A percentile compares a stretch with the other conserved stretches of the same genome.
Conservation (phyloP, 2,888 invertebrate genomes). For the Halictus quadricinctus region DNA sequence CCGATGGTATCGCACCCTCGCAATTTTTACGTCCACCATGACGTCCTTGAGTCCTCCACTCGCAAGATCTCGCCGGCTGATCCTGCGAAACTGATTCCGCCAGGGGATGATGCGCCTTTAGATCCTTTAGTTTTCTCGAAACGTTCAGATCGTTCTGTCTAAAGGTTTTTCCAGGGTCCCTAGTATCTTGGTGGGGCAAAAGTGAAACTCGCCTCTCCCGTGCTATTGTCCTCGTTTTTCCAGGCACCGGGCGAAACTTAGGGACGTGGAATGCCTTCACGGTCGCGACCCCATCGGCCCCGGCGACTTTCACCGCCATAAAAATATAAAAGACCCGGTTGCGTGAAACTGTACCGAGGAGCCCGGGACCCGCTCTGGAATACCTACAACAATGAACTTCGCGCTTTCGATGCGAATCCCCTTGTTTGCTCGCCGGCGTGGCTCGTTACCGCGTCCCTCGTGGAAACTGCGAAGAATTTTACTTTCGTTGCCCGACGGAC, state of each 20-base stretch:
- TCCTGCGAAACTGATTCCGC: constrained; percentile 34
- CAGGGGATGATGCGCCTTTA: constrained; percentile 35
- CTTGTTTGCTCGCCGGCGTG: constrained; percentile 4
- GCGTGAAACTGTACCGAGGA: constrained; percentile 55
- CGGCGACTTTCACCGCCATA: constrained; percentile 80
- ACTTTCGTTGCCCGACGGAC: constrained; percentile 8
- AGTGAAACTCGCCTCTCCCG: constrained; percentile 76
- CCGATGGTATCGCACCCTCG: background rate
- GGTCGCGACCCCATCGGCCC: constrained; percentile 74
- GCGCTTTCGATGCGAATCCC: constrained; percentile 12
- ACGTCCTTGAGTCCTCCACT: background rate
- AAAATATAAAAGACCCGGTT: constrained; percentile 79
- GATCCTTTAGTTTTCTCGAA: constrained; percentile 55
- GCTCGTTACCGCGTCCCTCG: constrained; percentile 7
- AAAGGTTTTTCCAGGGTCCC: constrained; percentile 34
- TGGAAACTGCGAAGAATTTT: constrained; percentile 17
- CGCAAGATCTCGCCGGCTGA: background rate
- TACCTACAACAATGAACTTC: constrained; percentile 42
- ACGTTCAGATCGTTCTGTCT: constrained; percentile 43
- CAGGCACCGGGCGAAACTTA: constrained; percentile 73
- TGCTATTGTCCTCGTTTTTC: constrained; percentile 78
- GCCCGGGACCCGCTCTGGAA: constrained; percentile 11
- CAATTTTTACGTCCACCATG: background rate
- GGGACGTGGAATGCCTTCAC: constrained; percentile 73
- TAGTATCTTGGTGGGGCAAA: constrained; percentile 65